A percentile compares a stretch with the other conserved stretches of the same genome.
phyloP scores from a whole-genome alignment of 2,113 vertebrate species.

The Oostethus manadensis region DNA sequence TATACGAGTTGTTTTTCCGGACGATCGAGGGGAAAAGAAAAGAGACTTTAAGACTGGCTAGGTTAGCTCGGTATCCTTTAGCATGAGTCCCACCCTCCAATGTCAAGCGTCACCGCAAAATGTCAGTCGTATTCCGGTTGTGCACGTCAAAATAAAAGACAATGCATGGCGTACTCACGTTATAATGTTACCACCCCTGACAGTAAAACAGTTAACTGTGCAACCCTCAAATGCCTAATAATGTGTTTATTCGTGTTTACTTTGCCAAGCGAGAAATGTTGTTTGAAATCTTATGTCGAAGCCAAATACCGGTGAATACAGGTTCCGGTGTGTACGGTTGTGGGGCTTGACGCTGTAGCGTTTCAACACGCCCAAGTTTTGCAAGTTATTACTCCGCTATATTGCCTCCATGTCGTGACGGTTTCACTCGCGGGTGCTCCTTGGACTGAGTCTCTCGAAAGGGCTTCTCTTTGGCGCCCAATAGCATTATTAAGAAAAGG shows the following conservation, averaged over 20 bases:
- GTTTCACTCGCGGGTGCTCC: not conserved
- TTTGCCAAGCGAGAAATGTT: too few relatives aligned
- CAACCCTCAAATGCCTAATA: not conserved
- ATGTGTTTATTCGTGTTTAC: too few relatives aligned
- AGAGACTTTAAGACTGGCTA: slow-evolving; percentile 8
- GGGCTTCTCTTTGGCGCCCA: not conserved
- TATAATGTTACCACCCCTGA: not conserved
- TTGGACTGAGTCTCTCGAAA: slow-evolving; percentile 5
- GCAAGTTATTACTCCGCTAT: not conserved
- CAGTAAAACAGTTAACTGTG: not conserved
- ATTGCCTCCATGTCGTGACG: not conserved
- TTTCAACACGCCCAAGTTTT: slow-evolving; percentile 34
- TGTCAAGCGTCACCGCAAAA: not conserved
- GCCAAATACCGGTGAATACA: accelerated
- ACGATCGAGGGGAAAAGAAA: slow-evolving; percentile 10
- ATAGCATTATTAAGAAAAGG: not conserved
- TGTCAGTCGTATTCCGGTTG: not conserved
- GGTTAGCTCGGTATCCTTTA: slow-evolving; percentile 51
- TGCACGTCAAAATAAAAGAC: slow-evolving; percentile 34
- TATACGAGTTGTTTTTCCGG: slow-evolving; percentile 8
- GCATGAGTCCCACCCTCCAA: slow-evolving; percentile 57
- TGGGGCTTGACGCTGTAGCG: slow-evolving; percentile 10
- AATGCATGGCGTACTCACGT: accelerated
- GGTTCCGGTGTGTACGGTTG: slow-evolving; percentile 3
- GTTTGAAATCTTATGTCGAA: slow-evolving; percentile 37